These are phyloP conservation scores for Alosa sapidissima DNA, from an alignment of 2,797 vertebrate species.

Conservation along the genomic window DNA sequence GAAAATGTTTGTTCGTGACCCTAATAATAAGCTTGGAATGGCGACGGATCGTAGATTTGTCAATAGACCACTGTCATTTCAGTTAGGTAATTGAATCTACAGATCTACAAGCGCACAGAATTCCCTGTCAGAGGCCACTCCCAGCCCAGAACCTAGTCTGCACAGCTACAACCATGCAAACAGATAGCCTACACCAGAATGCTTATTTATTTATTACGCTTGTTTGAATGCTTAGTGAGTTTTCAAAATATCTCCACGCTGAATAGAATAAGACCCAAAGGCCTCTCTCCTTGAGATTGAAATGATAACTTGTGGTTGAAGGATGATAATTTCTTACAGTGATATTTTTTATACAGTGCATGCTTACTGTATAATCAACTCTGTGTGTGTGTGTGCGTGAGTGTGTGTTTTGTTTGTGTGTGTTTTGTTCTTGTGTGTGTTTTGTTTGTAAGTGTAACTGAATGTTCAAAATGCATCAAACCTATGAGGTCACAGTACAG, in stretches of 20 bases:
- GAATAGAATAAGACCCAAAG: background rate
- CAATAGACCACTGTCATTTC: conserved; percentile 11
- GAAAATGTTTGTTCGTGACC: conserved; percentile 2
- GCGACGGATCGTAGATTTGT: background rate
- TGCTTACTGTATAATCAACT: background rate
- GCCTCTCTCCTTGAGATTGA: background rate
- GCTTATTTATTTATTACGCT: background rate
- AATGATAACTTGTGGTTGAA: background rate
- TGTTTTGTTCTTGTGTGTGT: no score
- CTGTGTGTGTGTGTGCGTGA: no score
- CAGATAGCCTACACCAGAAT: background rate
- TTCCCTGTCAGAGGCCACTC: conserved; percentile 4
- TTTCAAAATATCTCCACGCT: background rate
- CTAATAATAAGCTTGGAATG: background rate
- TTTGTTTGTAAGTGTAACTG: no score
- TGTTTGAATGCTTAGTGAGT: background rate
- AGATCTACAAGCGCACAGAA: conserved; percentile 12
- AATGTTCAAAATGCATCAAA: no score
- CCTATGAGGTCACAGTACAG: no score
- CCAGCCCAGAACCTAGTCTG: background rate
- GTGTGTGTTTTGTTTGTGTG: no score
- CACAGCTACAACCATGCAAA: conserved; percentile 12
- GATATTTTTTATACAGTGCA: no score
- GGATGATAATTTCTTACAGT: background rate
- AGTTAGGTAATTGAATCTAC: background rate